phyloP scores from a whole-genome alignment of 2,797 vertebrate genomes.

The Smutsia temminckii region DNA sequence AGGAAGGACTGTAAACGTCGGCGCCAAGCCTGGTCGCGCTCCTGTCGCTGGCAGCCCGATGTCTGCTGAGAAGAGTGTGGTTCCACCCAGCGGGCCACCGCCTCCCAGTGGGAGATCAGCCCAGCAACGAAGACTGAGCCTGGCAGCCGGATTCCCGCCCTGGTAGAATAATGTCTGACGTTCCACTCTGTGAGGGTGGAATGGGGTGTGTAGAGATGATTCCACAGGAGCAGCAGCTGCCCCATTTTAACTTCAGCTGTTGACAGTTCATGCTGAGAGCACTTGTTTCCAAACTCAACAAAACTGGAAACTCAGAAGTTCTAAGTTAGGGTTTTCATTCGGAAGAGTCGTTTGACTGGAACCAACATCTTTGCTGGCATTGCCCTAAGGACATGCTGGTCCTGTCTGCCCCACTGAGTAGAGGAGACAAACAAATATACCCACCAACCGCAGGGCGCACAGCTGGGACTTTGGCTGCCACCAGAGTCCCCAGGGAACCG shows the following conservation, averaged over 20 bases:
- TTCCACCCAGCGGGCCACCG: constrained; percentile 13
- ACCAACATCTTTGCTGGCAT: neutral
- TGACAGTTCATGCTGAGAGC: constrained; percentile 48
- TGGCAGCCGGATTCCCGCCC: constrained; percentile 47
- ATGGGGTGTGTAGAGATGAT: constrained; percentile 8
- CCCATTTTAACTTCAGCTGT: neutral
- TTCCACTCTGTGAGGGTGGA: neutral
- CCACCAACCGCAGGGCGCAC: neutral
- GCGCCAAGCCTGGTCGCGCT: constrained; percentile 42
- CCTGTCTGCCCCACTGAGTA: neutral
- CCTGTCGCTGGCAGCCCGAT: neutral
- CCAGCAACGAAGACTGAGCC: neutral
- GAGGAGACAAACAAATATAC: neutral
- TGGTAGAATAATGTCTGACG: neutral
- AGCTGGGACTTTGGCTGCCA: neutral
- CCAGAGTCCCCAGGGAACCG: neutral
- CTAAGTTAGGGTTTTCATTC: constrained; percentile 56
- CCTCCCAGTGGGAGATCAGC: constrained; percentile 45
- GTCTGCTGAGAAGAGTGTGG: neutral
- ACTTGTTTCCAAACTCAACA: constrained; percentile 36
- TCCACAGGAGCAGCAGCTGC: neutral
- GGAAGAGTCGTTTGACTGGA: constrained; percentile 25
- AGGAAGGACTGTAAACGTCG: constrained; percentile 36
- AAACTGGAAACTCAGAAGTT: constrained; percentile 27
- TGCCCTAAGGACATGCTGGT: neutral